phyloP scores from a whole-genome alignment of 2,113 vertebrate genomes.

The Archilochus colubris region DNA sequence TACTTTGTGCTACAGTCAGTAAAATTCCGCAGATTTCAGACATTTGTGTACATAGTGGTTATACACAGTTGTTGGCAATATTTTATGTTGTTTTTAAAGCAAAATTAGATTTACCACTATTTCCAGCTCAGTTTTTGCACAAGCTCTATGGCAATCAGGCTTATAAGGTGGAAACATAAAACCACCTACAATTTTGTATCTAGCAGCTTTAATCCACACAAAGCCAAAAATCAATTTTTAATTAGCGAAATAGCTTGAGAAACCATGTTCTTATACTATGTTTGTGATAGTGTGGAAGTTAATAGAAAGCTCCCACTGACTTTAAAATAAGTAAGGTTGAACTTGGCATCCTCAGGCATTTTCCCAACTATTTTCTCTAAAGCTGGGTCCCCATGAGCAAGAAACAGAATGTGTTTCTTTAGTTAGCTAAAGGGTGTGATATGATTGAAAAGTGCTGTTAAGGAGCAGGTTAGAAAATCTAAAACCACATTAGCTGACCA shows the following conservation, averaged over 20 bases:
- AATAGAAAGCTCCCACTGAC: not conserved
- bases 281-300: not conserved
- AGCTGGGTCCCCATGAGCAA: not conserved
- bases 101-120: not conserved
- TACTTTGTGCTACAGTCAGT: conserved; percentile 3
- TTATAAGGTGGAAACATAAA: not conserved
- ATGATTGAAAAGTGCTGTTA: not conserved
- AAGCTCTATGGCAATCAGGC: not conserved
- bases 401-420: not conserved
- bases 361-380: not conserved
- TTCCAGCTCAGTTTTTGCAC: not conserved
- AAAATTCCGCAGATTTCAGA: conserved; percentile 20
- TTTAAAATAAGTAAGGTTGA: conserved; percentile 11
- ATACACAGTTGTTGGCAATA: not conserved
- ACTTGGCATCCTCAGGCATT: not conserved
- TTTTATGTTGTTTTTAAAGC: not conserved
- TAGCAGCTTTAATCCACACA: conserved; percentile 23
- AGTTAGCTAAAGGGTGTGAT: not conserved
- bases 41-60: not conserved
- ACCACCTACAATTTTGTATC: not conserved
- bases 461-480: not conserved
- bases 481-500: not conserved
- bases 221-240: conserved; percentile 69
- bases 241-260: conserved; percentile 53
- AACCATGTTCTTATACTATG: conserved; percentile 1